These are phyloP conservation scores for Ailuropoda melanoleuca DNA, from an alignment of 2,113 vertebrate species.

Conservation along the genomic window DNA sequence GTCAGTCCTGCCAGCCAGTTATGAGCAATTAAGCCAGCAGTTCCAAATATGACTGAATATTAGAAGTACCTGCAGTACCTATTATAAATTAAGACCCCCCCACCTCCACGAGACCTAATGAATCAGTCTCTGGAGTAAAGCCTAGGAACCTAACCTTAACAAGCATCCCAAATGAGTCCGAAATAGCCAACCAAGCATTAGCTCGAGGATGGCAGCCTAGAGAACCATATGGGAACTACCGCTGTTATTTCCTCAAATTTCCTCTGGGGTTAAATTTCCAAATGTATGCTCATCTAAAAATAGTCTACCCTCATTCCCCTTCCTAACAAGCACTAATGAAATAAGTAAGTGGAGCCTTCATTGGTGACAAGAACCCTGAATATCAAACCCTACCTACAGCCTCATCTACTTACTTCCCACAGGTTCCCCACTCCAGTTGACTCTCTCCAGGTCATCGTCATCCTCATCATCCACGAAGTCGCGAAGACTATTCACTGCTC, in stretches of 20 bases:
- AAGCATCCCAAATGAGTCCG: not conserved
- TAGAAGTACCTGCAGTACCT: not conserved
- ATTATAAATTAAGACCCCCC: not conserved
- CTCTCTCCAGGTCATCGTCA: conserved; percentile 92
- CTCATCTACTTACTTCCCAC: conserved; percentile 92
- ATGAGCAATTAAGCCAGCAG: not conserved
- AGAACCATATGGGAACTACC: not conserved
- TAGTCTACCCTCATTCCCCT: not conserved
- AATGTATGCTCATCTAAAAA: not conserved
- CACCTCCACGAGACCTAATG: not conserved
- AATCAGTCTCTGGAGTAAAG: not conserved
- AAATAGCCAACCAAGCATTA: not conserved
- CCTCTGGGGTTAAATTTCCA: not conserved
- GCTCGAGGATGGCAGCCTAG: not conserved
- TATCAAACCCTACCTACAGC: too few species aligned
- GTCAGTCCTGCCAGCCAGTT: not conserved
- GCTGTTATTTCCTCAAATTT: not conserved
- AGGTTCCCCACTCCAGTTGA: conserved; percentile 97
- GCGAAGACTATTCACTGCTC: conserved; percentile 93
- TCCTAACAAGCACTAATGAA: not conserved
- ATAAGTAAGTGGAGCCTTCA: not conserved
- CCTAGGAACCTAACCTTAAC: not conserved
- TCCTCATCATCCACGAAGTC: conserved; percentile 90
- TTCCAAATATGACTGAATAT: not conserved
- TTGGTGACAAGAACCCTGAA: not conserved